Evolutionary conservation across 2,797 vertebrate genomes (phyloP), one percentile per base, ranked within the genome.

Genomic region (Sebastes elongatus): DNA sequence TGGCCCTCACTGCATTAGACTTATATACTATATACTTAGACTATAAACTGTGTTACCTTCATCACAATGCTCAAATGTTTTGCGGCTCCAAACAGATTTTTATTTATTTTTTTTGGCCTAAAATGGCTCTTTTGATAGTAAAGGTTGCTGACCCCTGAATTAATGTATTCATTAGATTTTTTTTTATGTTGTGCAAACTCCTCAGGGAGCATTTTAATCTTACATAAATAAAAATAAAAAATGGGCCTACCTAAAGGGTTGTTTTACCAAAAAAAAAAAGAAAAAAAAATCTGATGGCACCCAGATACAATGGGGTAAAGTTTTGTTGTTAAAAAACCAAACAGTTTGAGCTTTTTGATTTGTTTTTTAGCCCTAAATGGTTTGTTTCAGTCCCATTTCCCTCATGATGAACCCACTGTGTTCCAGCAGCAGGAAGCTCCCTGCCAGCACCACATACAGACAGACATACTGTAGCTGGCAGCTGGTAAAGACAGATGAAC

Each of bases 401-500:
- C 6, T 61, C 38, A 42, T 16, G 6, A 35, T n/a, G 6, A 35
- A 28, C 7, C 9, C 11, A 46, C 3, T 23, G 3, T n/a, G 13
- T 49, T 42, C 33, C 55, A 67, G 16, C 61, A 35, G 32, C 32
- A 30, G 8, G 42, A 25, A 53, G 49, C 49, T 23, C 25, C 35
- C 64, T 63, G 25, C 11, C 61, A 66, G 20, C 70, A 65, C 1
- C 18, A 60, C 2, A 28, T 8, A 6, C 42, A 20, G 3, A 25
- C 2, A 18, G 3, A 23, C 2, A 32, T 5, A 28, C 7, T 25
- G 2, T 1, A 4, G 10, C 20, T 11, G 1, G 8, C 2, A 5
- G 20, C 68, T 23, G n/a, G 4, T 9, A 4, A 27, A 25, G 49
- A 59, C 4, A 55, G 60, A 8, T 59, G 7, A 66, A 42, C 38